Percentiles rank a stretch among this genome's conserved stretches.
Evolutionary conservation across 35 echinoderm and acorn worm species (phyloP).

Genomic region (Acanthaster planci): DNA sequence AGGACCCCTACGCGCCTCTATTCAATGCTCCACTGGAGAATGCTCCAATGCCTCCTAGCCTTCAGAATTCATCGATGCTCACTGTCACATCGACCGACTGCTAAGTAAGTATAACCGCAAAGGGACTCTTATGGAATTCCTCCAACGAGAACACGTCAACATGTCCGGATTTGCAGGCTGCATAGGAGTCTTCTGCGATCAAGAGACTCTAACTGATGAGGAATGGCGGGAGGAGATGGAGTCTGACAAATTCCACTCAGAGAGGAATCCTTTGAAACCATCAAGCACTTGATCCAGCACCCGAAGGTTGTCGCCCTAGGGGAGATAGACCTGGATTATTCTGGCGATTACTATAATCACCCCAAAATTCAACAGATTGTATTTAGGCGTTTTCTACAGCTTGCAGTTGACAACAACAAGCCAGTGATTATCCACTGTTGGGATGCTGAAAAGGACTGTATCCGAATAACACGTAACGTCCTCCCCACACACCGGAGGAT

Average conservation of each 20-base stretch:
- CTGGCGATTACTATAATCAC: neutral
- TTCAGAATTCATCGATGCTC: neutral
- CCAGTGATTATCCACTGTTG: neutral
- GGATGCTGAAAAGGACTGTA: neutral
- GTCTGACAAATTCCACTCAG: neutral
- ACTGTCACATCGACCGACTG: neutral
- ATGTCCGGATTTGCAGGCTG: neutral
- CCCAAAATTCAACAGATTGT: neutral
- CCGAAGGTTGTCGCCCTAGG: neutral
- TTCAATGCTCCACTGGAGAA: conserved; percentile 9
- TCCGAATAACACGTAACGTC: neutral
- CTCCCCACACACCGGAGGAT: neutral
- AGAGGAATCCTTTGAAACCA: neutral
- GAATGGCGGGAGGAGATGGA: neutral
- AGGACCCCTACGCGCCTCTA: neutral
- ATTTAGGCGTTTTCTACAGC: neutral
- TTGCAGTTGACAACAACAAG: neutral
- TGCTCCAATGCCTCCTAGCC: neutral
- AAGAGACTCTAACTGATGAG: neutral
- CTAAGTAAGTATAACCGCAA: neutral
- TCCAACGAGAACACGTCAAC: neutral
- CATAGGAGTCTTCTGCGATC: neutral
- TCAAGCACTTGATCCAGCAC: neutral
- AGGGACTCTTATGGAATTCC: neutral
- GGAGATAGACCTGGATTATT: neutral